phyloP scores from a whole-genome alignment of 2,888 invertebrate species.

The Cosmia pyralina region DNA sequence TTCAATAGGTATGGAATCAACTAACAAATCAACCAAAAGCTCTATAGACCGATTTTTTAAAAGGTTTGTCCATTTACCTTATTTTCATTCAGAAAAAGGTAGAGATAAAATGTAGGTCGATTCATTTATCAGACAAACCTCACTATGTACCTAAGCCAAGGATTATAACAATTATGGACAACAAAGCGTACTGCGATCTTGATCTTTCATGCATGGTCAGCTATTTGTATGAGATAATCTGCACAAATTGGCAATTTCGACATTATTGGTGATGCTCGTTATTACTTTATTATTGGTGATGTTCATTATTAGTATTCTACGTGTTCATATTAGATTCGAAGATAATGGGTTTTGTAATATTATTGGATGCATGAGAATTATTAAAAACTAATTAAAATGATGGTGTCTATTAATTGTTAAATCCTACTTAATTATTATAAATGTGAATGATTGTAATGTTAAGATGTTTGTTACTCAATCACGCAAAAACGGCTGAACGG shows the following conservation, averaged over 20 bases:
- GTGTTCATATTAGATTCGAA: conserved; percentile 19
- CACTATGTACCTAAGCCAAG: not conserved
- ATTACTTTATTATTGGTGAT: conserved; percentile 27
- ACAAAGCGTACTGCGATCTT: conserved; percentile 26
- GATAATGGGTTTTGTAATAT: conserved; percentile 16
- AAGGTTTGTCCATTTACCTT: conserved; percentile 19
- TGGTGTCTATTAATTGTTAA: not conserved
- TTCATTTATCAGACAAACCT: conserved; percentile 6
- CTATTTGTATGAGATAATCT: conserved; percentile 41
- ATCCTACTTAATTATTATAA: too few relatives aligned
- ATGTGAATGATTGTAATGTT: too few relatives aligned
- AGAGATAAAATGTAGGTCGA: conserved; percentile 13
- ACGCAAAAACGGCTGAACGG: too few relatives aligned
- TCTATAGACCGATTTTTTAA: conserved; percentile 1
- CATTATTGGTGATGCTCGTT: conserved; percentile 16
- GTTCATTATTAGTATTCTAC: conserved; percentile 19
- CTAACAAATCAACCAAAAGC: conserved; percentile 4
- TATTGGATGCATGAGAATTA: not conserved
- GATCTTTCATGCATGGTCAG: conserved; percentile 51
- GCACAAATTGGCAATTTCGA: conserved; percentile 51
- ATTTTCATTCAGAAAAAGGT: conserved; percentile 5
- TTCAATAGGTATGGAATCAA: not conserved
- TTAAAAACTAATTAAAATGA: not conserved
- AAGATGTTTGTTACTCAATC: too few relatives aligned
- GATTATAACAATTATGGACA: conserved; percentile 33